phyloP scores from a whole-genome alignment of 2,888 invertebrate species.

The Icerya purchasi region DNA sequence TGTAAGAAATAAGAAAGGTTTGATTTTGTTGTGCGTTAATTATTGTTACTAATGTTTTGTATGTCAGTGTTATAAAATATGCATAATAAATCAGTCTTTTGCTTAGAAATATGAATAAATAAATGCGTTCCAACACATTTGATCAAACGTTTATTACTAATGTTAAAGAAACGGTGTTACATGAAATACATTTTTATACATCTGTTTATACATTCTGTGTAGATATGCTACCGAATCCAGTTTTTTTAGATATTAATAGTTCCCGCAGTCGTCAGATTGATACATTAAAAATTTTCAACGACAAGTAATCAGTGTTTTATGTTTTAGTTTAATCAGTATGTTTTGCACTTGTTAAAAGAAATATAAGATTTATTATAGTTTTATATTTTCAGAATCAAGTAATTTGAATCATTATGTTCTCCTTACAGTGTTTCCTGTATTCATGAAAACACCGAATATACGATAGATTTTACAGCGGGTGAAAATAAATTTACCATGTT shows the following conservation, averaged over 20 bases:
- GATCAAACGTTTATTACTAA: background rate
- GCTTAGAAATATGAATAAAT: background rate
- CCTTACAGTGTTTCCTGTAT: constrained; percentile 44
- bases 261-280: constrained; percentile 37
- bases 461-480: constrained; percentile 43
- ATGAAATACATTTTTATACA: background rate
- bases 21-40: too few species aligned
- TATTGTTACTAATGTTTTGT: too few species aligned
- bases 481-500: constrained; percentile 41
- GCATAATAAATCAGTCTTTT: background rate
- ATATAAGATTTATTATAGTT: background rate
- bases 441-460: constrained; percentile 45
- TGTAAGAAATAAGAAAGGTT: too few species aligned
- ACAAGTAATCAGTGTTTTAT: constrained; percentile 35
- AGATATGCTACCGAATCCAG: background rate
- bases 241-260: background rate
- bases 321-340: constrained; percentile 12
- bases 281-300: constrained; percentile 61
- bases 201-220: too few species aligned
- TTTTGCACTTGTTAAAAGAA: background rate
- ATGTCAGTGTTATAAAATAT: too few species aligned
- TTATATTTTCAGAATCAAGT: constrained; percentile 10
- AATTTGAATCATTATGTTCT: constrained; percentile 10
- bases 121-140: background rate
- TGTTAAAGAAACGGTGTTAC: background rate